Conservation (phyloP, 1,140 invertebrate species). For the Drosophila burlai region DNA sequence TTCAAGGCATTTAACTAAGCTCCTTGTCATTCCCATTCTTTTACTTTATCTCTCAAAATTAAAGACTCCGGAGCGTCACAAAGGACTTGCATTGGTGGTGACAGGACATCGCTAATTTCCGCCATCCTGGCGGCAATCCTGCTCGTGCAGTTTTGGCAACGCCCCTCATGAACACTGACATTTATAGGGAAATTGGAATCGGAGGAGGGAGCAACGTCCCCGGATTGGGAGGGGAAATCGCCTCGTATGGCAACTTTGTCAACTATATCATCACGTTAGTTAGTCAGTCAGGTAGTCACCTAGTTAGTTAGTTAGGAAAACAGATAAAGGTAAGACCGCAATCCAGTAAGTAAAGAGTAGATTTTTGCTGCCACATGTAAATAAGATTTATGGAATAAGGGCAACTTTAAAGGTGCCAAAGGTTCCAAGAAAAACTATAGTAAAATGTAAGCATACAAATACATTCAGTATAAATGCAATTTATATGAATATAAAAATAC, state of each 20-base stretch:
- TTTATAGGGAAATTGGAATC: slow-evolving; percentile 3
- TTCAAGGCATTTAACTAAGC: slow-evolving; percentile 25
- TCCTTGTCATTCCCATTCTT: neutral
- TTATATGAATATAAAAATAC: neutral
- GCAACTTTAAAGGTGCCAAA: neutral
- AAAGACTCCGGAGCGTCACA: slow-evolving; percentile 45
- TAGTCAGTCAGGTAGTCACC: slow-evolving; percentile 77
- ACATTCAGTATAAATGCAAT: slow-evolving; percentile 12
- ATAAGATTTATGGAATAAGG: slow-evolving; percentile 16
- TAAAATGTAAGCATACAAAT: neutral
- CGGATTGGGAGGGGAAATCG: slow-evolving; percentile 13
- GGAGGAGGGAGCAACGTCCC: neutral
- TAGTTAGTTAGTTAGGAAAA: slow-evolving; percentile 76
- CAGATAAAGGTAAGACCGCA: slow-evolving; percentile 37
- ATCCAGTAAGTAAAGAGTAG: slow-evolving; percentile 29
- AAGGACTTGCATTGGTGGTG: slow-evolving; percentile 30
- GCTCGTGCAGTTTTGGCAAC: slow-evolving; percentile 39
- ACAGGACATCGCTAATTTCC: slow-evolving; percentile 61
- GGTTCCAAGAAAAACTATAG: slow-evolving; percentile 7
- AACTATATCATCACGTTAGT: slow-evolving; percentile 80
- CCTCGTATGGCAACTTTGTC: slow-evolving; percentile 47
- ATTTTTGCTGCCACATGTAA: slow-evolving; percentile 39
- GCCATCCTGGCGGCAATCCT: slow-evolving; percentile 53
- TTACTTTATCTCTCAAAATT: slow-evolving; percentile 5
- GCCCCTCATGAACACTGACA: slow-evolving; percentile 64